phyloP scores from a whole-genome alignment of 2,113 vertebrate species.

The Syngnathus scovelli region DNA sequence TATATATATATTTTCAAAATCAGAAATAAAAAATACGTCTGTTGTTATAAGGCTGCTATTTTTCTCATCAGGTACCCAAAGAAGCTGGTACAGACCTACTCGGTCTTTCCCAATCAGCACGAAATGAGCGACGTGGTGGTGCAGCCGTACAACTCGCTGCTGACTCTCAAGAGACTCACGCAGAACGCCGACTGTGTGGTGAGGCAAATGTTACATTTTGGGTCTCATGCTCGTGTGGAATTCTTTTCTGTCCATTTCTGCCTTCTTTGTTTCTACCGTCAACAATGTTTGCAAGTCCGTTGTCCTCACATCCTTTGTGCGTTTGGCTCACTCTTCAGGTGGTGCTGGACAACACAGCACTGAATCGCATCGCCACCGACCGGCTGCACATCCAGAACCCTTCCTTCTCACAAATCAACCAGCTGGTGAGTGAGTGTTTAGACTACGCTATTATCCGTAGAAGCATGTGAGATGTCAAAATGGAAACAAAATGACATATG shows the following conservation, averaged over 20 bases:
- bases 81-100: conserved; percentile 97
- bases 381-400: conserved; percentile 95
- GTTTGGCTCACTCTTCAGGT: conserved; percentile 69
- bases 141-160: conserved; percentile 94
- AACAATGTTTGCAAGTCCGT: neutral
- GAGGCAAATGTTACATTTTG: conserved; percentile 40
- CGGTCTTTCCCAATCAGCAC: conserved; percentile 96
- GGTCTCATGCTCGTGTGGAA: neutral
- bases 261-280: conserved; percentile 3
- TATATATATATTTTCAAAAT: neutral
- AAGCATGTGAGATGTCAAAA: no score
- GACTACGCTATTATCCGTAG: no score
- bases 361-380: conserved; percentile 94
- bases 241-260: no score
- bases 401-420: conserved; percentile 96
- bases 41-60: neutral
- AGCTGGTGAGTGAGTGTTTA: conserved; percentile 79
- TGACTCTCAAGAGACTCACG: conserved; percentile 93
- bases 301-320: conserved; percentile 2
- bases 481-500: no score
- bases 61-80: conserved; percentile 83
- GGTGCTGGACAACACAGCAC: conserved; percentile 91
- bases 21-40: neutral
- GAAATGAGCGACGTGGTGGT: conserved; percentile 99
- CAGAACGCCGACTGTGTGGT: conserved; percentile 98